These are phyloP conservation scores for human (Homo sapiens) DNA, from an alignment of 2,113 vertebrate genomes.

Conservation along the genomic window GRCh38 chr2:137726501-137727000, in stretches of 20 bases:
- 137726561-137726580: not conserved
- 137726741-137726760: not conserved
- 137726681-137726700: not conserved
- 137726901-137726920: too few relatives aligned
- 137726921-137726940: not conserved
- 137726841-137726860: not conserved
- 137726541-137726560: not conserved
- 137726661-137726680: not conserved
- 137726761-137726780: not conserved
- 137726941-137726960: not conserved
- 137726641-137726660: not conserved
- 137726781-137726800: not conserved
- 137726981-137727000: not conserved
- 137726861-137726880: not conserved
- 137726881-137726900: not conserved
- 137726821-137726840: not conserved
- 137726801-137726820: not conserved
- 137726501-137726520: not conserved
- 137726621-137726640: not conserved
- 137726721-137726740: not conserved
- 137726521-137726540: not conserved
- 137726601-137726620: not conserved
- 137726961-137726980: not conserved
- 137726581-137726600: not conserved
- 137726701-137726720: not conserved